phyloP scores from a whole-genome alignment of 2,113 vertebrate species.

The Cyanistes caeruleus region DNA sequence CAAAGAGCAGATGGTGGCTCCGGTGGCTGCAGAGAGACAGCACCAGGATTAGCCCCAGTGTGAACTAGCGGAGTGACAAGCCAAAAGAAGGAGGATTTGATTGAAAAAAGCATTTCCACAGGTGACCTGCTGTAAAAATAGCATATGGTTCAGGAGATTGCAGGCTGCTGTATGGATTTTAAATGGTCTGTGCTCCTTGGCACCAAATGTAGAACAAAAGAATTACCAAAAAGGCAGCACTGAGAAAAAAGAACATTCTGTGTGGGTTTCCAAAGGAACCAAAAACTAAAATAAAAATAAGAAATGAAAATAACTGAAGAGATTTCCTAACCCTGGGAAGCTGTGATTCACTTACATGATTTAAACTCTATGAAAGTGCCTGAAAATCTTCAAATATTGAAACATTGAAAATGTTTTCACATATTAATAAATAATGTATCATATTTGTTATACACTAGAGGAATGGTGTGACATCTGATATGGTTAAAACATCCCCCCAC shows the following conservation, averaged over 20 bases:
- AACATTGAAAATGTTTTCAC: background rate
- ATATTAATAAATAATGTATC: slow-evolving; percentile 31
- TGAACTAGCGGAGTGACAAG: slow-evolving; percentile 12
- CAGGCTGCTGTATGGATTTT: background rate
- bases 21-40: background rate
- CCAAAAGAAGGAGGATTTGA: slow-evolving; percentile 29
- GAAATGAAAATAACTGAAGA: background rate
- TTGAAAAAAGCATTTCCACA: slow-evolving; percentile 41
- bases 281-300: background rate
- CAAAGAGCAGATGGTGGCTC: slow-evolving; percentile 46
- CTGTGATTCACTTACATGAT: background rate
- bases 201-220: background rate
- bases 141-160: slow-evolving; percentile 17
- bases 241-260: background rate
- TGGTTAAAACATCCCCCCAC: background rate
- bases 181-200: background rate
- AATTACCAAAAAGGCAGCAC: background rate
- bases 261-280: background rate
- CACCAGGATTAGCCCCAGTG: slow-evolving; percentile 5
- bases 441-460: background rate
- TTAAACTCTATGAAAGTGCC: background rate
- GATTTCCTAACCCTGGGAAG: background rate
- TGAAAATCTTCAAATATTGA: slow-evolving; percentile 31
- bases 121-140: slow-evolving; percentile 29
- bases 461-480: background rate